These are phyloP conservation scores for Ptychobarbus kaznakovi DNA, from an alignment of 2,797 vertebrate genomes.

Conservation along the genomic window DNA sequence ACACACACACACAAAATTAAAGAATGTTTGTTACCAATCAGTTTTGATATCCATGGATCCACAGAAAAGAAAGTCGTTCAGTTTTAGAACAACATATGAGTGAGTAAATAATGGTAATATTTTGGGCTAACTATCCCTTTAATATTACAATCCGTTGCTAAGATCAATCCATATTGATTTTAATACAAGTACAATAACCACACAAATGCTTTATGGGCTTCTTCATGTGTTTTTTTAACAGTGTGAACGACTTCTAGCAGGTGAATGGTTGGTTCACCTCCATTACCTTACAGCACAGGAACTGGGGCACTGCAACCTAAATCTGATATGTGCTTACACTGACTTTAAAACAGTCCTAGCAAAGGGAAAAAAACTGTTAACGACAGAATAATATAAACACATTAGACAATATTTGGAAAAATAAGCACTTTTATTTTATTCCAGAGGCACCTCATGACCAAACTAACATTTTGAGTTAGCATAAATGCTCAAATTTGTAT, in stretches of 20 bases:
- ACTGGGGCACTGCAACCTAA: not conserved
- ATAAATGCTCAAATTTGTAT: not conserved
- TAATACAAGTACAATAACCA: not conserved
- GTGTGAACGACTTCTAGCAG: not conserved
- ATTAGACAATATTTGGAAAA: constrained; percentile 9
- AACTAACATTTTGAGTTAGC: not conserved
- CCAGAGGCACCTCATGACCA: not conserved
- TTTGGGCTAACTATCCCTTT: not conserved
- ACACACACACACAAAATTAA: not conserved
- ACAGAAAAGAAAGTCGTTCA: not conserved
- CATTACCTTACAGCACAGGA: not conserved
- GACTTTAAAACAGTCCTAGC: constrained; percentile 9
- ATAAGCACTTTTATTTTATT: constrained; percentile 14
- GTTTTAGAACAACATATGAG: not conserved
- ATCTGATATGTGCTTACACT: not conserved
- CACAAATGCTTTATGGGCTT: not conserved
- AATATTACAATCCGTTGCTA: not conserved
- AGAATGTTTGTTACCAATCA: not conserved
- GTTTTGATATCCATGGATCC: not conserved
- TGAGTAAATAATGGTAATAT: not conserved
- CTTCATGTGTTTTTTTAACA: not conserved
- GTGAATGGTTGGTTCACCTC: not conserved
- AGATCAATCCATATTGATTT: not conserved
- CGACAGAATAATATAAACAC: not conserved
- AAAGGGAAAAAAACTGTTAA: not conserved